Evolutionary conservation across 2,797 vertebrate species (phyloP).

Genomic region (Delichon dasypus): DNA sequence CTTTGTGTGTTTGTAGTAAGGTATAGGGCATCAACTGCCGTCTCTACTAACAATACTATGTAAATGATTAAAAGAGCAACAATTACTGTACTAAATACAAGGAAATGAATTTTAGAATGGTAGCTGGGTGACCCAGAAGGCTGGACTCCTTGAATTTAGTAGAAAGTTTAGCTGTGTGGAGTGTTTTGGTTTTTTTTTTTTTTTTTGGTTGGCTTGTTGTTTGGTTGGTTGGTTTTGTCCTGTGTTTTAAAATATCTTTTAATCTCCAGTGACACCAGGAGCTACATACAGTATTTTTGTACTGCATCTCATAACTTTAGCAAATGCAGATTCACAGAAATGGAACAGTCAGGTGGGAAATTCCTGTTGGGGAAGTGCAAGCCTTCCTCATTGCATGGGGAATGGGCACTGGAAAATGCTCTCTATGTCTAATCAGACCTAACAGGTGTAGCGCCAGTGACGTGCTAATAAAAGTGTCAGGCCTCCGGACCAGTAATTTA

Average conservation of each 20-base stretch:
- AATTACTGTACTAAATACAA: not conserved
- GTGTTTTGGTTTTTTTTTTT: fast-evolving
- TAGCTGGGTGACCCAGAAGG: not conserved
- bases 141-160: not conserved
- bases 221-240: too few species aligned
- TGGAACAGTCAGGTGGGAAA: conserved; percentile 3
- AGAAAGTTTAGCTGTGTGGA: not conserved
- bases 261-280: not conserved
- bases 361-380: not conserved
- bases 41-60: not conserved
- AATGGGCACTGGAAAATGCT: not conserved
- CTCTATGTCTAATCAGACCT: conserved; percentile 34
- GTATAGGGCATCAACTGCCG: not conserved
- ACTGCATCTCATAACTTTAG: not conserved
- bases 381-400: not conserved
- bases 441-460: conserved; percentile 46
- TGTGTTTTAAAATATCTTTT: not conserved
- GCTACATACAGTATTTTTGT: not conserved
- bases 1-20: not conserved
- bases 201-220: not conserved
- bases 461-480: conserved; percentile 72
- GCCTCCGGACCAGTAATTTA: conserved; percentile 61
- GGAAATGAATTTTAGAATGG: not conserved
- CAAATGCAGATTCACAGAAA: not conserved
- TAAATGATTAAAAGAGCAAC: not conserved